phyloP scores from a whole-genome alignment of 1,140 invertebrate genomes.

The Drosophila pallidifrons region DNA sequence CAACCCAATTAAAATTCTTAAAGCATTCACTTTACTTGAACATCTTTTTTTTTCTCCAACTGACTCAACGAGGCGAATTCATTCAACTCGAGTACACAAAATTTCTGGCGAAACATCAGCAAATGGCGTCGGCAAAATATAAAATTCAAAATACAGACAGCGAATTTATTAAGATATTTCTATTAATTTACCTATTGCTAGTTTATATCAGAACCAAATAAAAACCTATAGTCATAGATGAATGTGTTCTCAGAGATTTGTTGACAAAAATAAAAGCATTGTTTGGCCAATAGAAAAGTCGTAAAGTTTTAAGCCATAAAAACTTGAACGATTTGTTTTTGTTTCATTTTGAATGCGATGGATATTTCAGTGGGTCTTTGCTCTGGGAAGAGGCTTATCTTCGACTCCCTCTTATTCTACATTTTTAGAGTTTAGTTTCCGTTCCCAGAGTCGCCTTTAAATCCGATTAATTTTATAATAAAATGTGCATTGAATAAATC shows the following conservation, averaged over 20 bases:
- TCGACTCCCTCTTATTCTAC: not conserved
- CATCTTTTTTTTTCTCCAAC: constrained; percentile 46
- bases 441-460: constrained; percentile 11
- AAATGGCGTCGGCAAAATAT: constrained; percentile 36
- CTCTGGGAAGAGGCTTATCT: constrained; percentile 4
- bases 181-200: constrained; percentile 2
- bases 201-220: not conserved
- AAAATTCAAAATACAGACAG: not conserved
- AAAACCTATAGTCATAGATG: constrained; percentile 1
- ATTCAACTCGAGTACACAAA: not conserved
- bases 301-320: constrained; percentile 61
- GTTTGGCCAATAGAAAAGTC: constrained; percentile 61
- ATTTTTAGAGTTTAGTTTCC: not conserved
- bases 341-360: constrained; percentile 44
- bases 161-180: constrained; percentile 10
- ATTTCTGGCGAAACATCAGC: not conserved
- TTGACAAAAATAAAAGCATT: constrained; percentile 54
- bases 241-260: constrained; percentile 26
- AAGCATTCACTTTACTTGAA: constrained; percentile 75
- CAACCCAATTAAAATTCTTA: constrained; percentile 76
- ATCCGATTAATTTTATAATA: constrained; percentile 33
- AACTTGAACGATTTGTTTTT: constrained; percentile 62
- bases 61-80: constrained; percentile 3
- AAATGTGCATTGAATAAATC: not conserved
- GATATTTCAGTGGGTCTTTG: constrained; percentile 23